Evolutionary conservation across 2,113 vertebrate species (phyloP), one percentile per base, ranked within the genome.

Genomic region (Aegithalos caudatus): DNA sequence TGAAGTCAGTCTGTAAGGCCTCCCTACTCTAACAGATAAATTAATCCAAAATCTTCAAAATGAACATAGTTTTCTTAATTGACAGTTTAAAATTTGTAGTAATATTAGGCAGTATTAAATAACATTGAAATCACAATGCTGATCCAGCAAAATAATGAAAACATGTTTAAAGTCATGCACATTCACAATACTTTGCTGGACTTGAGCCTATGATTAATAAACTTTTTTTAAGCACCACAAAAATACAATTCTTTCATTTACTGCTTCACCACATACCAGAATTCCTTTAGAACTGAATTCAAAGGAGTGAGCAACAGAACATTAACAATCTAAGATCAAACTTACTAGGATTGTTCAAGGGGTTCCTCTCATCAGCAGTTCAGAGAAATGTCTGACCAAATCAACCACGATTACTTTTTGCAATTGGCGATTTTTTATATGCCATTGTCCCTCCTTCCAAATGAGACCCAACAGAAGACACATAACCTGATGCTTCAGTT

Each of bases 1-100:
- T 98, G 97, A 97, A 97, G 97, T 98, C 98, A 98, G 97, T 98
- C 98, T 98, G 97, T 97, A 98, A 98, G 98, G 97, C 98, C 98
- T 98, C 98, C 97, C 97, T 98, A 98, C 97, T 97, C 98, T 98
- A 98, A 98, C 96, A 97, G 96, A 96, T 97, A 98, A 97, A 97
- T 96, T 97, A 97, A 96, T 93, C 97, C 97, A 96, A 97, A 96
- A 92, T 96, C 97, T 96, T 97, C 96, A 97, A 97, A 97, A 95
- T 86, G 61, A 98, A 97, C 97, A 96, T 96, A 94, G 91, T 97
- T 98, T 96, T 97, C 89, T 95, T 97, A 98, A 98, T 98, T 98
- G 97, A 97, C 98, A 98, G 97, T 97, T 98, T 97, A 97, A 98
- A 98, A 94, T 98, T 97, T 96, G 91, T 96, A 98, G 98, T 96